Base-by-base conservation (phyloP, 2,888 invertebrate genomes). In the Blastobasis adustella region DNA sequence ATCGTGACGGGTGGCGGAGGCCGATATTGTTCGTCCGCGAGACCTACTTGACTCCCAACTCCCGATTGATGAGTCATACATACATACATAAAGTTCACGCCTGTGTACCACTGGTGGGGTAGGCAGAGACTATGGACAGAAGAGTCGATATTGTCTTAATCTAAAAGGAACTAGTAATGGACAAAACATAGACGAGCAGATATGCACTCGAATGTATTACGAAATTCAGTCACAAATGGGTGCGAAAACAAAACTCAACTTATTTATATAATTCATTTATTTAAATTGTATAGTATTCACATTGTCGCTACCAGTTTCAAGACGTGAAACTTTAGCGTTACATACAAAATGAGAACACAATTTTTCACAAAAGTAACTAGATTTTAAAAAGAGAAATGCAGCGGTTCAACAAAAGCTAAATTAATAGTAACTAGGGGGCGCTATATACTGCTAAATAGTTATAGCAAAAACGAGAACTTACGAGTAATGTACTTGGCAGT, bases 211-310 rank as follows among this genome's bases (percentile, higher is more conserved):
- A 23, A 23, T 1, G 23, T 23, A 23, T 23, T 23, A 23, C 23
- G 23, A 23, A 23, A 23, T 45, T 3, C 23, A 23, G 23, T 23
- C 23, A 23, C 23, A 23, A 23, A 23, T 23, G 23, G 23, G 23
- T 23, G 44, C 4, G 64, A 63, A 69, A 62, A 63, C 65, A 63
- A 52, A 53, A 9, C 57, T 66, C 65, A 45, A 55, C 59, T 65
- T 73, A 75, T 83, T 86, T 87, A 85, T 87, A 87, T 87, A 87
- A 87, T 87, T 87, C 85, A 87, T 88, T 88, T 88, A 88, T 88
- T 88, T 83, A 80, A 87, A 83, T 82, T 82, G 81, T 83, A 83
- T 82, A 83, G 78, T 87, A 86, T 88, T 86, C 88, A 88, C 87
- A 88, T 84, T 79, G 78, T 81, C 74, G 82, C 85, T 79, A 80